A percentile compares a stretch with the other conserved stretches of the same genome.
phyloP scores from a whole-genome alignment of 2,113 vertebrate species.

The Cyprinodon brontotheroides region DNA sequence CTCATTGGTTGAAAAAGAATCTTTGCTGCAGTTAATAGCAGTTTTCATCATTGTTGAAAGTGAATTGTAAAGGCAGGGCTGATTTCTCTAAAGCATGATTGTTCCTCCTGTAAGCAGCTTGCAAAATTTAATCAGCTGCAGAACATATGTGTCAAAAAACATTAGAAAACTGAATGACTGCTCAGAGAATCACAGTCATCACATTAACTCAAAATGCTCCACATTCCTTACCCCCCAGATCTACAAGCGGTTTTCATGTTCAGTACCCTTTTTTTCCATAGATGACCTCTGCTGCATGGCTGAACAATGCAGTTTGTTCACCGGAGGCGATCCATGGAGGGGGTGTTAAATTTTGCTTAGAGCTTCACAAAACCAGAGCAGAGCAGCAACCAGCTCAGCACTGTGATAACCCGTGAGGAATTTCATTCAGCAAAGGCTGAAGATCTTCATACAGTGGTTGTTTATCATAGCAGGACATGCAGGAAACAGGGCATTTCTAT shows the following conservation, averaged over 20 bases:
- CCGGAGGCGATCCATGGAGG: background rate
- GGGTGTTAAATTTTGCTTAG: constrained; percentile 35
- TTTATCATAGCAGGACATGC: constrained; percentile 1
- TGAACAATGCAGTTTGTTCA: constrained; percentile 4
- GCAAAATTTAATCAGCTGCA: constrained; percentile 23
- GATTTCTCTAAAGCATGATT: constrained; percentile 17
- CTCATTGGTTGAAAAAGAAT: constrained; percentile 12
- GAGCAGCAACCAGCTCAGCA: constrained; percentile 24
- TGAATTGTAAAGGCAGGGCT: constrained; percentile 20
- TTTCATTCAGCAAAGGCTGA: constrained; percentile 10
- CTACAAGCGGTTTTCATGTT: background rate
- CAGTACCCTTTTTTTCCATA: background rate
- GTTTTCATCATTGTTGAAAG: constrained; percentile 24
- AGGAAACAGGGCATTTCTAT: background rate
- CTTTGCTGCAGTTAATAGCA: constrained; percentile 3
- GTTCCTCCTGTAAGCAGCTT: constrained; percentile 24
- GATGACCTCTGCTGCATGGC: constrained; percentile 1
- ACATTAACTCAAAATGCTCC: constrained; percentile 11
- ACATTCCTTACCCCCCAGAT: background rate
- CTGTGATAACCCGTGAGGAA: constrained; percentile 10
- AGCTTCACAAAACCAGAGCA: constrained; percentile 26
- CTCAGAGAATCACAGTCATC: background rate
- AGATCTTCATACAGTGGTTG: background rate
- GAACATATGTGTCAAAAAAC: constrained; percentile 3
- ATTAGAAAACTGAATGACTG: constrained; percentile 19